Conservation (phyloP, 2,113 vertebrate genomes). For the Miniopterus natalensis region DNA sequence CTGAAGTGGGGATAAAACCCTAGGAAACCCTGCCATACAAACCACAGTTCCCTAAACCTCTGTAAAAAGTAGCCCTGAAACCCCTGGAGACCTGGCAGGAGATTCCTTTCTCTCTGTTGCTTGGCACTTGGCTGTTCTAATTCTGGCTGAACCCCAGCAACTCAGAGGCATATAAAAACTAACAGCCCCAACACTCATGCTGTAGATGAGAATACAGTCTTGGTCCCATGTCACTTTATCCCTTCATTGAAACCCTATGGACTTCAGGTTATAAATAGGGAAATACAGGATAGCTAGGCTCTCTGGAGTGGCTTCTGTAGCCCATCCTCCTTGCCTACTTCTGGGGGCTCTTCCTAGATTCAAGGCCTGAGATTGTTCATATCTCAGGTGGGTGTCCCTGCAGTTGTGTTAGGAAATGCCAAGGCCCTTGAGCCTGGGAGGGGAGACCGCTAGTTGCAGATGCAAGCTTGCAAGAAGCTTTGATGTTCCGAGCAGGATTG, state of each 20-base stretch:
- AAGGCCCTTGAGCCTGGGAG: conserved; percentile 72
- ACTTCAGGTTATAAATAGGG: not conserved
- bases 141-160: conserved; percentile 62
- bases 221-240: not conserved
- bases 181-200: not conserved
- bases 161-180: conserved; percentile 26
- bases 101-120: conserved; percentile 71
- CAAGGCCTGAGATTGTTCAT: not conserved
- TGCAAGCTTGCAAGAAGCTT: conserved; percentile 72
- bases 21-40: conserved; percentile 65
- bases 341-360: not conserved
- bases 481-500: conserved; percentile 68
- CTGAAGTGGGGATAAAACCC: conserved; percentile 38
- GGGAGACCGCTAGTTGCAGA: conserved; percentile 62
- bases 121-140: conserved; percentile 73
- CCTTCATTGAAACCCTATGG: not conserved
- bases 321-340: not conserved
- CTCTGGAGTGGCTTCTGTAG: not conserved
- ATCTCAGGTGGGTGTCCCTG: not conserved
- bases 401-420: conserved; percentile 12
- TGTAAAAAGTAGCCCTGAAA: conserved; percentile 59
- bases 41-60: conserved; percentile 68
- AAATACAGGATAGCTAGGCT: not conserved
- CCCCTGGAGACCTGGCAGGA: conserved; percentile 68
- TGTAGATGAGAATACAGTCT: not conserved